Conservation (phyloP, 2,113 vertebrate species). For the Rhinopithecus roxellana region DNA sequence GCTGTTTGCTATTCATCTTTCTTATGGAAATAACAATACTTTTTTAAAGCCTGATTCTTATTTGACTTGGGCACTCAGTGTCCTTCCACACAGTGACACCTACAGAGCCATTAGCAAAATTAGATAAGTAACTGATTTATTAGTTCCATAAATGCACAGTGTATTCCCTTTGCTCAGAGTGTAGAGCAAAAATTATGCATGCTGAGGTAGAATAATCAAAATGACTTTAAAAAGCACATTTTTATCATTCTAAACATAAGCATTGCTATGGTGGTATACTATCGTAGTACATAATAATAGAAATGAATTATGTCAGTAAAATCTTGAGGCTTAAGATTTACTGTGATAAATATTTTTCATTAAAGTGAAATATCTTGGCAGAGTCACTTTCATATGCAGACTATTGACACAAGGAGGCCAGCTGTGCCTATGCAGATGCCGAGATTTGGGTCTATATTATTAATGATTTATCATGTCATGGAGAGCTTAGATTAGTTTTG, state of each 20-base stretch:
- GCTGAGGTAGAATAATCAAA: constrained; percentile 44
- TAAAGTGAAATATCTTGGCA: constrained; percentile 83
- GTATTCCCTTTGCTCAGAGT: neutral
- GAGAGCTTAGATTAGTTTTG: constrained; percentile 80
- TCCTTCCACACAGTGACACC: neutral
- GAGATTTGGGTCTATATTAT: constrained; percentile 79
- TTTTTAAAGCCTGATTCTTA: neutral
- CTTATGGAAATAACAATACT: neutral
- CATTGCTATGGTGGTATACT: constrained; percentile 18
- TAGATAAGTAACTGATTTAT: constrained; percentile 23
- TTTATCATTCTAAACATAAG: constrained; percentile 57
- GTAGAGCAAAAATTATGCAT: constrained; percentile 41
- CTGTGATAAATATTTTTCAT: constrained; percentile 85
- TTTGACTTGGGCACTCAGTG: neutral
- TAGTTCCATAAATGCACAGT: neutral
- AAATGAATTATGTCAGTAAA: constrained; percentile 81
- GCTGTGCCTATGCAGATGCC: constrained; percentile 81
- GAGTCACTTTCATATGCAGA: constrained; percentile 82
- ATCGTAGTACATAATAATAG: constrained; percentile 42
- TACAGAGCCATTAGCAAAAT: constrained; percentile 24
- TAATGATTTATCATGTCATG: constrained; percentile 84
- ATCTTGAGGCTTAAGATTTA: constrained; percentile 83
- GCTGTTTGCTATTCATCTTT: neutral
- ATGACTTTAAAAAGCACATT: constrained; percentile 43
- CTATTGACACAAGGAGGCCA: constrained; percentile 81